Conservation (phyloP, 1,140 invertebrate genomes). For the Danaus plexippus region DNA sequence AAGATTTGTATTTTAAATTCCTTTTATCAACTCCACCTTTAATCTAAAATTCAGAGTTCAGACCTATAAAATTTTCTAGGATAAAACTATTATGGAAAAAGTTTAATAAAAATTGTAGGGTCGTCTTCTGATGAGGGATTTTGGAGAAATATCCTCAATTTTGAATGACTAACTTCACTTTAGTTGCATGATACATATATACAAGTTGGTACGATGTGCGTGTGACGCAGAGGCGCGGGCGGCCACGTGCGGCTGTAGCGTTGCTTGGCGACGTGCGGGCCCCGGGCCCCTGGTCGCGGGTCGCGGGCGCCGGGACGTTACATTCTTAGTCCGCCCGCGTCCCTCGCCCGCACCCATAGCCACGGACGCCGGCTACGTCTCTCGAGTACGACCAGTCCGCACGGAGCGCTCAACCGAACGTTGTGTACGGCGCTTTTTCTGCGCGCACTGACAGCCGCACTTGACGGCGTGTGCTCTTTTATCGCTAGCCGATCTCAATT, state of each 20-base stretch:
- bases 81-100: too few relatives aligned
- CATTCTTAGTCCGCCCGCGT: constrained; percentile 20
- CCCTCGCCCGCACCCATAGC: constrained; percentile 9
- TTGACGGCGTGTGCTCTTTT: constrained; percentile 19
- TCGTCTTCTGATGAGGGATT: too few relatives aligned
- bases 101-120: too few relatives aligned
- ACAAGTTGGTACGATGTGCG: constrained; percentile 5
- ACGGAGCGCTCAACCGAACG: constrained; percentile 8
- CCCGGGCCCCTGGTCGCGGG: too few relatives aligned
- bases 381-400: constrained; percentile 4
- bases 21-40: too few relatives aligned
- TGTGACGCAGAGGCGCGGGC: constrained; percentile 6
- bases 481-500: constrained; percentile 6
- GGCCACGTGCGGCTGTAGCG: constrained; percentile 26
- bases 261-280: constrained; percentile 24
- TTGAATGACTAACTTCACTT: too few relatives aligned
- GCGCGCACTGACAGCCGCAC: constrained; percentile 17
- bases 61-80: too few relatives aligned
- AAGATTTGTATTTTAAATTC: too few relatives aligned
- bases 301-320: constrained; percentile 25
- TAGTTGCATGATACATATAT: too few relatives aligned
- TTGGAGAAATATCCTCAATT: too few relatives aligned
- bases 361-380: constrained; percentile 5
- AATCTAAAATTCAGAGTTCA: too few relatives aligned
- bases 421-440: constrained; percentile 7